phyloP scores from a whole-genome alignment of 1,140 invertebrate genomes.

The Leptinotarsa lineolata region DNA sequence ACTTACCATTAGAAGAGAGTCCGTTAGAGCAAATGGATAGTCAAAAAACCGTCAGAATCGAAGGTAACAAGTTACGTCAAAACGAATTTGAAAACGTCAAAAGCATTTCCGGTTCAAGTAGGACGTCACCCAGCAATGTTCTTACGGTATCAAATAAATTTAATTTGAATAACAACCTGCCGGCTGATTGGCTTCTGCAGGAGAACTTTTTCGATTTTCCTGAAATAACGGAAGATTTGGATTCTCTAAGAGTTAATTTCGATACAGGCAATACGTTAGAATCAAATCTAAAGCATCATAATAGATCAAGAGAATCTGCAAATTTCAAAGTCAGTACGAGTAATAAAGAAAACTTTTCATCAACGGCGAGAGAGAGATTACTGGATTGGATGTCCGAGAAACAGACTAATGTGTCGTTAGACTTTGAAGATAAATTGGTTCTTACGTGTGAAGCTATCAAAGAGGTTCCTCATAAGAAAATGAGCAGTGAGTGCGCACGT shows the following conservation, averaged over 20 bases:
- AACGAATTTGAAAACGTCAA: not conserved
- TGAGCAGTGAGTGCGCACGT: not conserved
- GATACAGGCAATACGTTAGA: too few relatives aligned
- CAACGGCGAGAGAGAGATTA: too few relatives aligned
- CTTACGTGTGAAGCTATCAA: not conserved
- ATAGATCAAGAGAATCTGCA: too few relatives aligned
- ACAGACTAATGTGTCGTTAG: not conserved
- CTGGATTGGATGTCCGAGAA: not conserved
- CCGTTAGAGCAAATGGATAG: not conserved
- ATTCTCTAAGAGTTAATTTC: not conserved
- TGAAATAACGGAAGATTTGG: not conserved
- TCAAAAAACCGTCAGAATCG: not conserved
- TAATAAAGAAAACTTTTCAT: too few relatives aligned
- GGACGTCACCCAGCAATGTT: not conserved
- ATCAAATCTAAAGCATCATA: too few relatives aligned
- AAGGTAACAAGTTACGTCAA: not conserved
- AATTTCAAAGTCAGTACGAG: too few relatives aligned
- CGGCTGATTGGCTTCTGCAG: not conserved
- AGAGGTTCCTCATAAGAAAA: not conserved
- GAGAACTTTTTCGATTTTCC: not conserved
- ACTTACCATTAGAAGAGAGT: not conserved
- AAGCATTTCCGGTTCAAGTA: too few relatives aligned
- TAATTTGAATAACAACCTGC: not conserved
- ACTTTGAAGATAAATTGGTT: not conserved
- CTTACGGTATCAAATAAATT: not conserved